phyloP scores from a whole-genome alignment of 2,888 invertebrate species.

The Zele albiditarsus region DNA sequence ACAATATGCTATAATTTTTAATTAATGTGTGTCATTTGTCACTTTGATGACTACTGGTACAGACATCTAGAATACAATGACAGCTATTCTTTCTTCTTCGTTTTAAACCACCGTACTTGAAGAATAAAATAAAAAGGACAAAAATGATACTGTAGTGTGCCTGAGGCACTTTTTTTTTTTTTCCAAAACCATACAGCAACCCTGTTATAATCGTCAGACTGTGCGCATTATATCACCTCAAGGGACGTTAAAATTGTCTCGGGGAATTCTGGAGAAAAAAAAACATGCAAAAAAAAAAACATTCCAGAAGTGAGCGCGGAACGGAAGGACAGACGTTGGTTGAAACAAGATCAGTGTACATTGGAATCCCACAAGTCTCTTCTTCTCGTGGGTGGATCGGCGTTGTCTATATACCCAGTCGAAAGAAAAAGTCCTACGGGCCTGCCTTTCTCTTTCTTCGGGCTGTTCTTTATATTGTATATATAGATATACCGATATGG shows the following conservation, averaged over 20 bases:
- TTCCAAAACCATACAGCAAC: background rate
- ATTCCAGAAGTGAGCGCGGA: constrained; percentile 17
- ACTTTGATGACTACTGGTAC: too few relatives aligned
- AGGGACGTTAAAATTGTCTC: constrained; percentile 33
- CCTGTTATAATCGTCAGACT: constrained; percentile 24
- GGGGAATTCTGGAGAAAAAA: background rate
- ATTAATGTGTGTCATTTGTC: too few relatives aligned
- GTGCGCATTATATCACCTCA: constrained; percentile 20
- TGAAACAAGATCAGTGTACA: constrained; percentile 40
- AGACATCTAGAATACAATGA: too few relatives aligned
- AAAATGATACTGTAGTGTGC: constrained; percentile 13
- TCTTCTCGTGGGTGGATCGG: constrained; percentile 49
- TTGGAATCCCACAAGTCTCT: constrained; percentile 19
- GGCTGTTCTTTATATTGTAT: background rate
- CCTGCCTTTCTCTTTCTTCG: constrained; percentile 11
- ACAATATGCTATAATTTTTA: too few relatives aligned
- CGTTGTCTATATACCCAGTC: constrained; percentile 16
- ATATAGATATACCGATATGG: constrained; percentile 43
- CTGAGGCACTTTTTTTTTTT: constrained; percentile 4
- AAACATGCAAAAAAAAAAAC: background rate
- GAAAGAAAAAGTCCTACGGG: constrained; percentile 52
- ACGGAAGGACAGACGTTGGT: constrained; percentile 36
- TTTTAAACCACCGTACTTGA: background rate
- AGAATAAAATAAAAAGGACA: background rate
- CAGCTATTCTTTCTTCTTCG: background rate